phyloP scores from a whole-genome alignment of 2,797 vertebrate genomes.

The Notolepis coatsorum region DNA sequence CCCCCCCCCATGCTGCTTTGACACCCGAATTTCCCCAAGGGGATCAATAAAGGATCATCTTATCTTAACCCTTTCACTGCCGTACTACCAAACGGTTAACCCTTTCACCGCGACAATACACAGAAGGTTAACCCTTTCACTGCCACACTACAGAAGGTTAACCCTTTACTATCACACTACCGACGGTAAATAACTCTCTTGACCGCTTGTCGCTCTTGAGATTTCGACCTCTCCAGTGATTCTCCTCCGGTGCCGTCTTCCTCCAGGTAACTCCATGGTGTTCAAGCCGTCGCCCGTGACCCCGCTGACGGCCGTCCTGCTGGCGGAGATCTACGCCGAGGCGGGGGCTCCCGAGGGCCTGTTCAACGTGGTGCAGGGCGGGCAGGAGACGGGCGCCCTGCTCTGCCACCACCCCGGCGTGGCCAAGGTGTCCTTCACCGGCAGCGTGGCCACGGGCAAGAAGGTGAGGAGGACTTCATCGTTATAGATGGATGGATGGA shows the following conservation, averaged over 20 bases:
- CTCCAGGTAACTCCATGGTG: slow-evolving; percentile 96
- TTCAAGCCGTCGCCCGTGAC: slow-evolving; percentile 97
- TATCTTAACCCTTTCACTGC: too few species aligned
- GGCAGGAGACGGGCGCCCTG: slow-evolving; percentile 88
- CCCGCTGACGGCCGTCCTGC: slow-evolving; percentile 85
- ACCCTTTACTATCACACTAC: too few species aligned
- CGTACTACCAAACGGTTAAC: too few species aligned
- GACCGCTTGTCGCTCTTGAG: too few species aligned
- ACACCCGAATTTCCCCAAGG: too few species aligned
- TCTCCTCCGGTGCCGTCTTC: neutral
- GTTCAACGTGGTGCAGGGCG: slow-evolving; percentile 94
- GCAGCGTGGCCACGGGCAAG: slow-evolving; percentile 92
- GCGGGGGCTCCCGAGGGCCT: slow-evolving; percentile 91
- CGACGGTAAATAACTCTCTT: too few species aligned
- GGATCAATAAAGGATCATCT: too few species aligned
- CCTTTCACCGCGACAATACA: too few species aligned
- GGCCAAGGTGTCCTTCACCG: slow-evolving; percentile 96
- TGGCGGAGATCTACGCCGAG: slow-evolving; percentile 91
- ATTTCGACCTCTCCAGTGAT: neutral
- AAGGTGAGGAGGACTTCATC: slow-evolving; percentile 82
- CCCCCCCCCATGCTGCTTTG: too few species aligned
- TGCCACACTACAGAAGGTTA: too few species aligned
- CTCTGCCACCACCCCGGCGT: slow-evolving; percentile 92
- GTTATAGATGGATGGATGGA: too few species aligned
- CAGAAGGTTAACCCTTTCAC: too few species aligned